Evolutionary conservation across 2,797 vertebrate species (phyloP).

Genomic region (Arrhamphus sclerolepis): DNA sequence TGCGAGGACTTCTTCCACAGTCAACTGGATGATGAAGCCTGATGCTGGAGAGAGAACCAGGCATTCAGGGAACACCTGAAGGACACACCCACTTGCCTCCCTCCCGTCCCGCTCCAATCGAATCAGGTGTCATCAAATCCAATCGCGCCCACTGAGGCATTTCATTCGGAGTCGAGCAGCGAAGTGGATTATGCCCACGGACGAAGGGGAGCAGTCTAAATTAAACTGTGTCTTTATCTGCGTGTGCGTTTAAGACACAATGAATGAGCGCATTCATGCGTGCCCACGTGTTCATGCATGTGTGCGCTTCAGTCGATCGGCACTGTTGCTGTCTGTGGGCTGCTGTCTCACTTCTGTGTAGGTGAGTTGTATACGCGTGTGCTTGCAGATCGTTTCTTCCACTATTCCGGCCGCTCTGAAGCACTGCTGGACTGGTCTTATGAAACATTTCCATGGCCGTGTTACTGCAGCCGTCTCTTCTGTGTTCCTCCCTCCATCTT

Average conservation of each 20-base stretch:
- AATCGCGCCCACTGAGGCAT: slow-evolving; percentile 67
- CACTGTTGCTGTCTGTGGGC: slow-evolving; percentile 23
- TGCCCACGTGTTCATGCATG: slow-evolving; percentile 19
- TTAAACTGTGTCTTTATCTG: slow-evolving; percentile 5
- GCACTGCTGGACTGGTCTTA: slow-evolving; percentile 46
- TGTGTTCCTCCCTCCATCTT: neutral
- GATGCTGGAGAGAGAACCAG: slow-evolving; percentile 7
- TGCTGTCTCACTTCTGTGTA: slow-evolving; percentile 1
- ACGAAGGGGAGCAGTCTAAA: slow-evolving; percentile 11
- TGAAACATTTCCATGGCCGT: slow-evolving; percentile 50
- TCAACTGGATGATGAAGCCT: slow-evolving; percentile 14
- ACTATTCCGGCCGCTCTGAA: slow-evolving; percentile 34
- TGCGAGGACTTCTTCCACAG: slow-evolving; percentile 1
- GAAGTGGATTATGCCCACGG: slow-evolving; percentile 59
- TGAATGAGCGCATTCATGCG: neutral
- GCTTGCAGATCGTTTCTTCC: slow-evolving; percentile 32
- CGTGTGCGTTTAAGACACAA: slow-evolving; percentile 16
- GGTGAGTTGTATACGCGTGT: slow-evolving; percentile 16
- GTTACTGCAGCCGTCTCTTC: neutral
- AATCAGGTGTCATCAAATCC: slow-evolving; percentile 73
- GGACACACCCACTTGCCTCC: slow-evolving; percentile 19
- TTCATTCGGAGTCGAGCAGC: slow-evolving; percentile 61
- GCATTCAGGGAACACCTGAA: slow-evolving; percentile 22
- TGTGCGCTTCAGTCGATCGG: slow-evolving; percentile 29
- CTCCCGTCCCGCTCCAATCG: slow-evolving; percentile 39